Evolutionary conservation across 2,113 vertebrate species (phyloP).

Genomic region (Felis chaus): DNA sequence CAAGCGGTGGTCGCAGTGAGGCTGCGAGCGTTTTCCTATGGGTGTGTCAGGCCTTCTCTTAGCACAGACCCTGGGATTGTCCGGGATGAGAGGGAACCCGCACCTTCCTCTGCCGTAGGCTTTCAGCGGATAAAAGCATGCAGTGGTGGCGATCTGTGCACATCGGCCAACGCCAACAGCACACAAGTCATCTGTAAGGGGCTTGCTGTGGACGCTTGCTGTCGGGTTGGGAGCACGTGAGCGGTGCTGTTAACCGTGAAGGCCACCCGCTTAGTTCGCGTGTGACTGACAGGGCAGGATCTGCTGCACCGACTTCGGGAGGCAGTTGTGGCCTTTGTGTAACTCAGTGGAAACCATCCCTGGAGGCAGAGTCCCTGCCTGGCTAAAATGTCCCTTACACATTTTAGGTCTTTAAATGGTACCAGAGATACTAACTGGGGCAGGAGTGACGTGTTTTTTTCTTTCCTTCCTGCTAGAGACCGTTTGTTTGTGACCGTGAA

Average conservation of each 20-base stretch:
- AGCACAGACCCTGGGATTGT: background rate
- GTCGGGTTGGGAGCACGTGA: background rate
- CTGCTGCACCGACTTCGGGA: background rate
- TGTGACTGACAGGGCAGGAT: background rate
- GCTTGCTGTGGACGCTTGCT: background rate
- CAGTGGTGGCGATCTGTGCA: too few species aligned
- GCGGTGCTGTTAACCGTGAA: background rate
- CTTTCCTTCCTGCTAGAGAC: constrained; percentile 85
- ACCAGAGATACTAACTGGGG: background rate
- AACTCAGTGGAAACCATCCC: background rate
- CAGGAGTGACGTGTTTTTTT: background rate
- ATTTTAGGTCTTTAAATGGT: background rate
- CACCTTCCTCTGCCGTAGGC: background rate
- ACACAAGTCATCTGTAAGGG: background rate
- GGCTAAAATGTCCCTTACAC: background rate
- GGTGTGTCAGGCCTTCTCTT: background rate
- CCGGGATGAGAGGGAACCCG: background rate
- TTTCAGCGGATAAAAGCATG: background rate
- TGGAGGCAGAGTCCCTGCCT: background rate
- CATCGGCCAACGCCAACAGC: rapidly evolving
- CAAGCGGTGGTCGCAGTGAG: background rate
- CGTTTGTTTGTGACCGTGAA: constrained; percentile 88
- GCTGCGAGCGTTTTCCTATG: background rate
- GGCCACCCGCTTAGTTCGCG: background rate
- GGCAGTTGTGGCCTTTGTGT: background rate